Evolutionary conservation across 2,797 vertebrate species (phyloP), one percentile per base, ranked within the genome.

Genomic region (Sciurus vulgaris): DNA sequence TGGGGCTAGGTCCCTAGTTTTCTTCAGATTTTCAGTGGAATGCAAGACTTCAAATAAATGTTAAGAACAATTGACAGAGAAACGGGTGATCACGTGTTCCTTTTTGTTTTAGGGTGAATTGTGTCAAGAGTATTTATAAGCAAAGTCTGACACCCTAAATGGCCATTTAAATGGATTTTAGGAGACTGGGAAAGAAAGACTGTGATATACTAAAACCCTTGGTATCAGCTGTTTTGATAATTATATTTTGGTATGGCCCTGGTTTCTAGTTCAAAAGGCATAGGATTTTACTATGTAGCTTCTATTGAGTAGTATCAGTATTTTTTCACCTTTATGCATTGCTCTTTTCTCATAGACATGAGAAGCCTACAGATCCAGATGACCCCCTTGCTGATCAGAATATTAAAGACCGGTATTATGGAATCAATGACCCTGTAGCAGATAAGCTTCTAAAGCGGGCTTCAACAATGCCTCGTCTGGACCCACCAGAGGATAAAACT

Each of bases 341-440:
- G 47, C 15, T 83, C 88, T 86, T 47, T 73, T 97, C 89, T 91
- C 54, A 47, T 74, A 99, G 99, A 67, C 99, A 99, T 0, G 99
- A 99, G 98, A 99, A 99, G 91, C 99, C 99, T 86, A 99, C 99
- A 30, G 99, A 99, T 97, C 99, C 99, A 3, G 99, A 99, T 0
- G 99, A 99, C 89, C 99, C 99, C 2, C 99, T 99, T 87, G 99
- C 99, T 18, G 99, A 99, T 98, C 99, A 99, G 98, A 99, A 99
- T 97, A 99, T 99, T 82, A 99, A 99, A 97, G 99, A 99, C 97
- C 99, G 99, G 96, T 99, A 99, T 95, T 99, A 99, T 8, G 99
- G 99, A 51, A 99, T 99, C 96, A 99, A 99, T 51, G 99, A 99
- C 94, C 99, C 99, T 0, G 99, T 99, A 44, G 99, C 99, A 89